Evolutionary conservation across 2,888 invertebrate species (phyloP).

Genomic region (Andrena praecox): DNA sequence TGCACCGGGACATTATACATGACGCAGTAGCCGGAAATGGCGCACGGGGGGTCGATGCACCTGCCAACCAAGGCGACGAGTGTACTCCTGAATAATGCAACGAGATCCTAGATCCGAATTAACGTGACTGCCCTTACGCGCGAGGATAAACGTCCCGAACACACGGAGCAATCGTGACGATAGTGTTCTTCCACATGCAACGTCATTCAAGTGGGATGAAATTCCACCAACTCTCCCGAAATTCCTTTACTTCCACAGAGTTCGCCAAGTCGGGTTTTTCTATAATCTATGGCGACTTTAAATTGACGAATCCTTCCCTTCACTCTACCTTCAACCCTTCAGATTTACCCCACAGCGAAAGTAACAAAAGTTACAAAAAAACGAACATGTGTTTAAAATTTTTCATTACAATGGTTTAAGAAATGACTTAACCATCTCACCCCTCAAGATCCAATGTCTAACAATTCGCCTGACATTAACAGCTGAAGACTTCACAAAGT

Average conservation of each 20-base stretch:
- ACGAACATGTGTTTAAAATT: too few species aligned
- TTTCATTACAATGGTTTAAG: too few species aligned
- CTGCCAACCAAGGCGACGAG: constrained; percentile 71
- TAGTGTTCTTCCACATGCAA: constrained; percentile 44
- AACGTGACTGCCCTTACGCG: constrained; percentile 51
- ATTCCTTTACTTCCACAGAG: too few species aligned
- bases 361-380: too few species aligned
- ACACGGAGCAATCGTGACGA: constrained; percentile 38
- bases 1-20: constrained; percentile 23
- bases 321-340: too few species aligned
- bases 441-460: neutral
- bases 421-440: neutral
- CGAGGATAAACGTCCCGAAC: constrained; percentile 47
- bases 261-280: too few species aligned
- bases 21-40: constrained; percentile 50
- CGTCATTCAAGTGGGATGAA: neutral
- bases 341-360: too few species aligned
- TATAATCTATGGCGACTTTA: too few species aligned
- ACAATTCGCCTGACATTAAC: too few species aligned
- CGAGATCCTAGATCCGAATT: constrained; percentile 67
- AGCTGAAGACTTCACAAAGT: neutral
- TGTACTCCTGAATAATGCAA: constrained; percentile 80
- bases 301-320: too few species aligned
- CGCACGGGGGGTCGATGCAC: constrained; percentile 51
- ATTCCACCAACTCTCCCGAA: neutral